These are phyloP conservation scores for Epirrhoe alternata DNA, from an alignment of 2,888 invertebrate genomes.

Conservation along the genomic window DNA sequence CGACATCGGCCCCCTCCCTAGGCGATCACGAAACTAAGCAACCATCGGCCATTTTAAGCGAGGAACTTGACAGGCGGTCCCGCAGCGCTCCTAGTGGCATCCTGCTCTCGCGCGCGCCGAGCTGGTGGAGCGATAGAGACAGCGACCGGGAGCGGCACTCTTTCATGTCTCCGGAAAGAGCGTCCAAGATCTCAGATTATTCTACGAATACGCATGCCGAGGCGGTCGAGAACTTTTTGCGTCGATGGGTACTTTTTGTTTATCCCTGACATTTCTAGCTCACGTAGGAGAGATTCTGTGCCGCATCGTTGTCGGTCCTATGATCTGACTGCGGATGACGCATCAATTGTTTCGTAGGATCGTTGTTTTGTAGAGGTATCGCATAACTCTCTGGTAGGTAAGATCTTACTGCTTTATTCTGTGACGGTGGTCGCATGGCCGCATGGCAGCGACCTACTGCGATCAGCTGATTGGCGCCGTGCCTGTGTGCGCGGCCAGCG, in stretches of 20 bases:
- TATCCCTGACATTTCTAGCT: conserved; percentile 18
- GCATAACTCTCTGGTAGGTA: conserved; percentile 23
- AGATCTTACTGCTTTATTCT: conserved; percentile 6
- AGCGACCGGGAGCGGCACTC: conserved; percentile 62
- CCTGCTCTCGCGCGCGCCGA: conserved; percentile 36
- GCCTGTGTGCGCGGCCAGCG: conserved; percentile 40
- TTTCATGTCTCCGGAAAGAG: conserved; percentile 72
- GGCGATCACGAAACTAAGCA: conserved; percentile 83
- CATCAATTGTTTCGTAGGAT: conserved; percentile 21
- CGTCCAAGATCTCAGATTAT: conserved; percentile 69
- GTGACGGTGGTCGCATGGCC: conserved; percentile 30
- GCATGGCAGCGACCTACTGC: conserved; percentile 64
- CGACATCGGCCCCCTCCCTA: conserved; percentile 81
- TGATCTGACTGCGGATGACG: conserved; percentile 24
- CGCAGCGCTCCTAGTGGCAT: conserved; percentile 40
- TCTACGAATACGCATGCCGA: conserved; percentile 41
- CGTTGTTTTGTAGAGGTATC: conserved; percentile 37
- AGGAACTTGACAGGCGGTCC: conserved; percentile 74
- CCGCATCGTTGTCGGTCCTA: conserved; percentile 5
- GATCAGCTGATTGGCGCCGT: conserved; percentile 77
- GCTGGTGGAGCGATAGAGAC: conserved; percentile 54
- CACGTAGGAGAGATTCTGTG: conserved; percentile 14
- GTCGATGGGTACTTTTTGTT: conserved; percentile 25
- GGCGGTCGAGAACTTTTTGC: conserved; percentile 36
- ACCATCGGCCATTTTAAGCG: conserved; percentile 78